phyloP scores from a whole-genome alignment of 37 sponge, comb jelly and placozoan species.

The Spongilla lacustris region DNA sequence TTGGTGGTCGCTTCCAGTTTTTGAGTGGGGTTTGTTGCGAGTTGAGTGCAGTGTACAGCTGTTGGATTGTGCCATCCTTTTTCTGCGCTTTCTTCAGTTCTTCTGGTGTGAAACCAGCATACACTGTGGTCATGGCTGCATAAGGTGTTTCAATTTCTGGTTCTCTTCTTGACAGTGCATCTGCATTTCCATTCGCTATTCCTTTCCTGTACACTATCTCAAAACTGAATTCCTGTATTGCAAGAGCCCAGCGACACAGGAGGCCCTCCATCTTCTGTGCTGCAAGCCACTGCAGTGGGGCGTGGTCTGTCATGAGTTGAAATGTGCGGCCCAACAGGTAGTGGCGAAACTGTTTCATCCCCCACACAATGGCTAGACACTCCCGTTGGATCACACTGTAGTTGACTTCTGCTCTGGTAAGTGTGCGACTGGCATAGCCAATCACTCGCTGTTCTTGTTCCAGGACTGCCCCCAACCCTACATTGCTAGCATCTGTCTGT shows the following conservation, averaged over 20 bases:
- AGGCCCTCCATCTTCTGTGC: slow-evolving; percentile 64
- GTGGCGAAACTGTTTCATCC: slow-evolving; percentile 57
- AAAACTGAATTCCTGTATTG: slow-evolving; percentile 50
- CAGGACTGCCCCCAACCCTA: slow-evolving; percentile 30
- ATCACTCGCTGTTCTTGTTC: slow-evolving; percentile 45
- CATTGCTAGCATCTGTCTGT: slow-evolving; percentile 71
- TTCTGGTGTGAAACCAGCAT: not conserved
- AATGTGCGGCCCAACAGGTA: slow-evolving; percentile 54
- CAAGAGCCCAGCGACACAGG: slow-evolving; percentile 57
- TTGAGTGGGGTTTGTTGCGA: not conserved
- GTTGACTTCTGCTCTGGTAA: slow-evolving; percentile 49
- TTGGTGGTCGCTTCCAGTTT: slow-evolving; percentile 37
- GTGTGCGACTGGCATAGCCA: slow-evolving; percentile 17
- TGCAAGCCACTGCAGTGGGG: slow-evolving; percentile 55
- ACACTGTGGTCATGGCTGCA: not conserved
- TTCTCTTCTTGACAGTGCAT: slow-evolving; percentile 43
- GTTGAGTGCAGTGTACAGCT: not conserved
- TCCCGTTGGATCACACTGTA: slow-evolving; percentile 46
- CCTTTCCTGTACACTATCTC: slow-evolving; percentile 42
- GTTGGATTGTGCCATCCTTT: not conserved
- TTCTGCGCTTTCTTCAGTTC: not conserved
- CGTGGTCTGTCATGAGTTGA: slow-evolving; percentile 54
- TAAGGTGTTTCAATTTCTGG: not conserved
- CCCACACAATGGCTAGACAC: slow-evolving; percentile 47
- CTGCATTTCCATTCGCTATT: slow-evolving; percentile 46